Base-by-base conservation (phyloP, 2,797 vertebrate species). In the Ctenosaura bakeri region DNA sequence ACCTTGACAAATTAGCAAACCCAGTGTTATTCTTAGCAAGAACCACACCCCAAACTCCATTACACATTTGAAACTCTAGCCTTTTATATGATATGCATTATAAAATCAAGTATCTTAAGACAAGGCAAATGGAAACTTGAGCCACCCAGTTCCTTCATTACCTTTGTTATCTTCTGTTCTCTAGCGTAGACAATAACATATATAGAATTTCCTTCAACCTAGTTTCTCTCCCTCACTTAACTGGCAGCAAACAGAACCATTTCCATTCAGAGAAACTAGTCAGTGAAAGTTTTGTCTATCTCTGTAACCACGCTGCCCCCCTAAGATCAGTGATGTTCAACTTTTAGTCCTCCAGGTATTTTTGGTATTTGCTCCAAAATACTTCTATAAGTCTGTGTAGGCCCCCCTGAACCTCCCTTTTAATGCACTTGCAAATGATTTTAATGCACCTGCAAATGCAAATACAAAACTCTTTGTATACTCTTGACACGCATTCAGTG, bases 1-100 rank as follows among this genome's bases (percentile, higher is more conserved):
- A 94, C 98, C 99, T 99, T 1, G 62, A 9, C 88, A 81, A 2
- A 0, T 0, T 73, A n/a, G 82, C 88, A 59, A 35, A 85, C 38
- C 71, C 62, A 7, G 20, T n/a, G 62, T 85, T 89, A 81, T n/a
- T 81, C 42, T 86, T 22, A 64, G 24, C 42, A 82, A 82, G 26
- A 64, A 7, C 1, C 50, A 26, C 6, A 38, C 26, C 26, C 13
- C 54, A 87, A 50, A 46, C 29, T 52, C 8, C 16, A 12, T 24
- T 16, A 12, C 24, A 64, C 26, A 10, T 4, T 22, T 10, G n/a
- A 18, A 29, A 83, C 18, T 52, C 78, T 38, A 50, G 32, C 32
- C 46, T 83, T 54, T 29, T 24, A 35, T 14, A 80, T 62, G 4
- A 3, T 64, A 52, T 42, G 59, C 24, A n/a, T 90, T 46, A 87